Percentiles rank a stretch among this genome's conserved stretches.
These are phyloP conservation scores for Phyllotis vaccarum DNA, from an alignment of 2,797 vertebrate species.

Conservation along the genomic window DNA sequence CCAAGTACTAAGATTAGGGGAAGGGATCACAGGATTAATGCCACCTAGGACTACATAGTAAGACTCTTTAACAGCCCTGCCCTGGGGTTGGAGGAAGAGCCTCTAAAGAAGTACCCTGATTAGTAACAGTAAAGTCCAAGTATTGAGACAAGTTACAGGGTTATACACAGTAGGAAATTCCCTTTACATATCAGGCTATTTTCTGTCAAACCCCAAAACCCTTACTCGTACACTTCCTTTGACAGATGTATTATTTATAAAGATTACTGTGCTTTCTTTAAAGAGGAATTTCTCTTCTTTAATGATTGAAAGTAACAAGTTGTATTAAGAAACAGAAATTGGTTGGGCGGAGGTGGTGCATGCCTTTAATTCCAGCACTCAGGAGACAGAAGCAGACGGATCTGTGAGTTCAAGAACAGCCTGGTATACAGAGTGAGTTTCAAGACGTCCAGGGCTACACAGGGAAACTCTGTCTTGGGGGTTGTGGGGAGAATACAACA, in stretches of 20 bases:
- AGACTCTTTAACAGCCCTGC: neutral
- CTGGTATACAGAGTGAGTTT: neutral
- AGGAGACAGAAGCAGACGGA: neutral
- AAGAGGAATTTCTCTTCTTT: neutral
- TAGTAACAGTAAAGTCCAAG: neutral
- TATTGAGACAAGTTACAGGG: neutral
- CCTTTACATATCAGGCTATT: neutral
- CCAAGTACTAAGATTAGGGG: neutral
- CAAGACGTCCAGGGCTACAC: neutral
- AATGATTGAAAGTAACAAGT: conserved; percentile 15
- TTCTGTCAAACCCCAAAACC: neutral
- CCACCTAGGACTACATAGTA: neutral
- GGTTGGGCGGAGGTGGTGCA: neutral
- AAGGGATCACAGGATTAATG: neutral
- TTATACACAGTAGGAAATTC: neutral
- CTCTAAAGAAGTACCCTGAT: neutral
- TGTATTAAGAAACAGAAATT: neutral
- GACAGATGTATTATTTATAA: conserved; percentile 36
- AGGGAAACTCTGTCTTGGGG: neutral
- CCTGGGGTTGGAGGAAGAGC: neutral
- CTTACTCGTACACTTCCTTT: neutral
- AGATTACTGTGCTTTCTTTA: neutral
- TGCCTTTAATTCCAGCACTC: neutral
- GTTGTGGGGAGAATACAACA: no score
- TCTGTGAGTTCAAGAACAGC: neutral